Evolutionary conservation across 2,113 vertebrate genomes (phyloP).

Genomic region (Picathartes gymnocephalus): DNA sequence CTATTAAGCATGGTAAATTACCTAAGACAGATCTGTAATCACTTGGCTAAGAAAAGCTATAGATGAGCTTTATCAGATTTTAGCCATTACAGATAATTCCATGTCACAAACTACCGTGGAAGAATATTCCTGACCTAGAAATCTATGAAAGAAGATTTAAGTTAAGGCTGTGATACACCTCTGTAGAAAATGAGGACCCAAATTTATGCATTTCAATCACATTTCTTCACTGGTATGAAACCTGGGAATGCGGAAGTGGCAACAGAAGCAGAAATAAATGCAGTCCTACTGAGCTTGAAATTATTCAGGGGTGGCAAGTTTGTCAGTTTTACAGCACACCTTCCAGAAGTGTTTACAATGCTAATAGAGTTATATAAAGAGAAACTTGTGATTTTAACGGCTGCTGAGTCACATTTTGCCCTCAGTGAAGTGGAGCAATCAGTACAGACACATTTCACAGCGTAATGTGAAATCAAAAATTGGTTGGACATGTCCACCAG

Average conservation of each 20-base stretch:
- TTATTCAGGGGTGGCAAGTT: slow-evolving; percentile 2
- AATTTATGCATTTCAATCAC: neutral
- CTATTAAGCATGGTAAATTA: neutral
- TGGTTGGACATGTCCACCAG: neutral
- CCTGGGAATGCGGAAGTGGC: neutral
- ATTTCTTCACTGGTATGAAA: neutral
- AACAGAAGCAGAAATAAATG: neutral
- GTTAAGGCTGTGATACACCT: neutral
- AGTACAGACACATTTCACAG: neutral
- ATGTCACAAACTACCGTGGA: neutral
- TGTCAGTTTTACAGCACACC: neutral
- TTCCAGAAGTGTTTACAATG: neutral
- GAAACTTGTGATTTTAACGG: neutral
- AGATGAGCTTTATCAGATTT: neutral
- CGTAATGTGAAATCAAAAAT: neutral
- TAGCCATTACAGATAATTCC: neutral
- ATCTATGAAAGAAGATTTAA: neutral
- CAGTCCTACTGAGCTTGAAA: neutral
- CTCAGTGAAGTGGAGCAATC: neutral
- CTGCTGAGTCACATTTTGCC: neutral
- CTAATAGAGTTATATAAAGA: neutral
- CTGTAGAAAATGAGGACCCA: neutral
- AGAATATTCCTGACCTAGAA: neutral
- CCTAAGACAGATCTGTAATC: neutral
- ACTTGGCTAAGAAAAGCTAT: neutral